A percentile compares a stretch with the other conserved stretches of the same genome.
These are phyloP conservation scores for Gallinago solitaria DNA, from an alignment of 2,797 vertebrate genomes.

Conservation along the genomic window DNA sequence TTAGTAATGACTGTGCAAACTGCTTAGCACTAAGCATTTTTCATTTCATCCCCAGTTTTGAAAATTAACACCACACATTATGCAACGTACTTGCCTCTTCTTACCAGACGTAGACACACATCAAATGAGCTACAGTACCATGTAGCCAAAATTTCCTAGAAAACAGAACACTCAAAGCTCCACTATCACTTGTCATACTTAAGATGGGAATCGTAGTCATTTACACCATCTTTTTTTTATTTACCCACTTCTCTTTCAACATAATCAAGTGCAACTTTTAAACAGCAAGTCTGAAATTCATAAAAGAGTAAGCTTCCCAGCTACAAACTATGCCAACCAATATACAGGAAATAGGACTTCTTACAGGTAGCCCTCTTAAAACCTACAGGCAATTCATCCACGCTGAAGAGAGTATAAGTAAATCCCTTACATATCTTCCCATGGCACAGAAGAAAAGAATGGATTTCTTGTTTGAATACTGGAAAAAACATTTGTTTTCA, in stretches of 20 bases:
- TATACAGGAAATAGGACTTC: not conserved
- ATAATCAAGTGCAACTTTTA: not conserved
- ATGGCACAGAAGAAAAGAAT: not conserved
- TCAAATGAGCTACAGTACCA: not conserved
- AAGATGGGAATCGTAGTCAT: not conserved
- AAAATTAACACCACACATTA: not conserved
- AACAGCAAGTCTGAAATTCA: not conserved
- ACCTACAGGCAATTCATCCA: not conserved
- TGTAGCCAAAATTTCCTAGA: not conserved
- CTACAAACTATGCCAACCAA: not conserved
- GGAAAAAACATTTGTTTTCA: not conserved
- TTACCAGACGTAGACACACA: not conserved
- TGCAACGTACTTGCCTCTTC: not conserved
- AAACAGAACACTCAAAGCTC: not conserved
- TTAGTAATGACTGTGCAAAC: not conserved
- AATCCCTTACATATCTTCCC: not conserved
- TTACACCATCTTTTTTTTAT: not conserved
- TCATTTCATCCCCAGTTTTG: not conserved
- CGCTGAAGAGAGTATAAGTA: not conserved
- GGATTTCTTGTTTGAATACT: not conserved
- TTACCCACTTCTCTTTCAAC: not conserved
- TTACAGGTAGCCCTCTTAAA: not conserved
- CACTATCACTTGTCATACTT: not conserved
- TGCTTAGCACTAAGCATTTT: not conserved
- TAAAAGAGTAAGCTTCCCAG: not conserved